phyloP scores from a whole-genome alignment of 2,797 vertebrate genomes.

The Muscicapa striata region DNA sequence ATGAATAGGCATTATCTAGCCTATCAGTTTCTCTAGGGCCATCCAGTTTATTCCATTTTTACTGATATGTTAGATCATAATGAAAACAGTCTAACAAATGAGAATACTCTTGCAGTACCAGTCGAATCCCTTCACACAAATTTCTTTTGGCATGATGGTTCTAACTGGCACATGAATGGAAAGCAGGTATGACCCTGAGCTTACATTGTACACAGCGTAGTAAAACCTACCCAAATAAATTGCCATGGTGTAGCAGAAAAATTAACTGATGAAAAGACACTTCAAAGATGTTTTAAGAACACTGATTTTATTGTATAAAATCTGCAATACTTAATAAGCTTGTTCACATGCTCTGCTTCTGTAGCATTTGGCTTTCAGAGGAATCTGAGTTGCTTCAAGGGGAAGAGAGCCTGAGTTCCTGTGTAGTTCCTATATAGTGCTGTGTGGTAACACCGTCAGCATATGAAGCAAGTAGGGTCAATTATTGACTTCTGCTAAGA shows the following conservation, averaged over 20 bases:
- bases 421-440: background rate
- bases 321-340: background rate
- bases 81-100: background rate
- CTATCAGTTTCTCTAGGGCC: background rate
- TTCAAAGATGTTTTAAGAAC: background rate
- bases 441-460: background rate
- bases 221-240: background rate
- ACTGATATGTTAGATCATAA: background rate
- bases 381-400: background rate
- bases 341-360: background rate
- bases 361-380: background rate
- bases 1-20: background rate
- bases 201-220: fast-evolving
- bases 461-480: background rate
- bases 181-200: background rate
- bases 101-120: background rate
- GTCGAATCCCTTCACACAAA: background rate
- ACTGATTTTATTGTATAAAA: background rate
- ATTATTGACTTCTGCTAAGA: background rate
- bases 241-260: background rate
- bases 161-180: background rate
- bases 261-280: background rate
- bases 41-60: background rate
- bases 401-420: background rate
- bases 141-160: background rate